These are phyloP conservation scores for Drosophila melanogaster DNA, from an alignment of 1,140 invertebrate genomes.

Conservation along the genomic window Release_6_plus_ISO1_MT NT_033777.3:23332501-23333000, in stretches of 20 bases:
- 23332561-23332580: slow-evolving; percentile 44
- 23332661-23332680: slow-evolving; percentile 19
- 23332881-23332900: neutral
- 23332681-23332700: neutral
- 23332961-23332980: slow-evolving; percentile 43
- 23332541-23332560: slow-evolving; percentile 13
- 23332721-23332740: too few species aligned
- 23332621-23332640: slow-evolving; percentile 48
- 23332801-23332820: neutral
- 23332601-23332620: slow-evolving; percentile 14
- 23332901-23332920: slow-evolving; percentile 2
- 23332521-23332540: neutral
- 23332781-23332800: neutral
- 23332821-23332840: neutral
- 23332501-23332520: neutral
- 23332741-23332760: too few species aligned
- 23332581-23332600: slow-evolving; percentile 27
- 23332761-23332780: too few species aligned
- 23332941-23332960: slow-evolving; percentile 27
- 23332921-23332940: slow-evolving; percentile 14
- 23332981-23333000: slow-evolving; percentile 47
- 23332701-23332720: too few species aligned
- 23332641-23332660: slow-evolving; percentile 32
- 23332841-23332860: neutral
- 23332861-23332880: neutral